Conservation (phyloP, 2,113 vertebrate genomes). For the Spilogale gracilis region DNA sequence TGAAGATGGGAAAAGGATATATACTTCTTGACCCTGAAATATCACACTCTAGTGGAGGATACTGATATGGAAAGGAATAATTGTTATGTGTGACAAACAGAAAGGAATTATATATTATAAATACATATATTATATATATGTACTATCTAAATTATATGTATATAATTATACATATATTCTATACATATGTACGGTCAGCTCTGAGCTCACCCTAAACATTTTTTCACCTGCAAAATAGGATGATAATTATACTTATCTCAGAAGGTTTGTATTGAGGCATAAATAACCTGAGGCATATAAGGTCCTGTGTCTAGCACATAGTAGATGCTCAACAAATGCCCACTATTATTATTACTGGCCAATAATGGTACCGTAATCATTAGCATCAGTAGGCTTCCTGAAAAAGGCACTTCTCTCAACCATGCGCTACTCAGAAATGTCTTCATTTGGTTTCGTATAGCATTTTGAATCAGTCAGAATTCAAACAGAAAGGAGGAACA, state of each 20-base stretch:
- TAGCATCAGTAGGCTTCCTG: background rate
- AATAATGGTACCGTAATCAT: background rate
- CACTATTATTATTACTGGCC: background rate
- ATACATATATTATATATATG: too few relatives aligned
- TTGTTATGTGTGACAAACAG: background rate
- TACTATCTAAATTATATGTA: too few relatives aligned
- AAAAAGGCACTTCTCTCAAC: background rate
- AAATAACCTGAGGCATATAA: background rate
- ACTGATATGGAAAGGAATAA: background rate
- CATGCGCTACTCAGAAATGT: background rate
- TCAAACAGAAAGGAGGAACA: background rate
- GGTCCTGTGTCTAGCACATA: background rate
- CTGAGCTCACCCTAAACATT: background rate
- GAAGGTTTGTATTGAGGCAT: background rate
- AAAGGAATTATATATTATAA: background rate
- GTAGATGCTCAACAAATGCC: background rate
- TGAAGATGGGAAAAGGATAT: background rate
- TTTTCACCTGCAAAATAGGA: background rate
- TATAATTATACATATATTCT: too few relatives aligned
- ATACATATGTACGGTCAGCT: background rate
- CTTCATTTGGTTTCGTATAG: background rate
- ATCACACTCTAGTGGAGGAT: background rate
- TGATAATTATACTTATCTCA: background rate
- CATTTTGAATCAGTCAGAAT: background rate
- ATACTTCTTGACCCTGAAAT: conserved; percentile 38